Evolutionary conservation across 2,888 invertebrate species (phyloP).

Genomic region (Hypselothyrea guttata): DNA sequence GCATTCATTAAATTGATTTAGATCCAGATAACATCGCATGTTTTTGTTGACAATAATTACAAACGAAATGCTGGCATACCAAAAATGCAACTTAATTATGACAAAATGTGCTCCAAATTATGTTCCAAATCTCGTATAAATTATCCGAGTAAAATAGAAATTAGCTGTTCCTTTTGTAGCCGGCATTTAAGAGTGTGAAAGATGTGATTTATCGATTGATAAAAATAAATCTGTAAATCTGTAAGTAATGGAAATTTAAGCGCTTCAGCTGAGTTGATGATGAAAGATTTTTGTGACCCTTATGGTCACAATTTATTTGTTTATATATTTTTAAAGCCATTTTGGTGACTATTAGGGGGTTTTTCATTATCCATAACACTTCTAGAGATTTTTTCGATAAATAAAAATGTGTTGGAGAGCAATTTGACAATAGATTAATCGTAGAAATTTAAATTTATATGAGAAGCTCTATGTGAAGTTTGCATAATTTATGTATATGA

Average conservation of each 20-base stretch:
- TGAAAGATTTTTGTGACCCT: no score
- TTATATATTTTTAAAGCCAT: no score
- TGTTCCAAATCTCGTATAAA: conserved; percentile 30
- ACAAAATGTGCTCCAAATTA: conserved; percentile 41
- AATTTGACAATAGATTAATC: no score
- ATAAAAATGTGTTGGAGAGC: no score
- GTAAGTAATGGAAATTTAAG: background rate
- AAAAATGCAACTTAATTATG: conserved; percentile 44
- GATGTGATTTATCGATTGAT: conserved; percentile 9
- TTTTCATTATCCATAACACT: no score
- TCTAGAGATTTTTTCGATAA: no score
- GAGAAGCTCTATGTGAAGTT: no score
- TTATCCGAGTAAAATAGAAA: background rate
- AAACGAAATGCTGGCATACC: conserved; percentile 31
- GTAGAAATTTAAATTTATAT: no score
- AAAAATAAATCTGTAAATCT: conserved; percentile 4
- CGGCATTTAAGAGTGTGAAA: background rate
- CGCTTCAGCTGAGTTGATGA: conserved; percentile 2
- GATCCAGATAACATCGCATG: conserved; percentile 58
- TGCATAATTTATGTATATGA: no score
- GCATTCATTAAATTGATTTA: conserved; percentile 72
- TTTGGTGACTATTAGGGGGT: no score
- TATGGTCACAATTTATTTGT: no score
- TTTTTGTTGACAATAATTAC: conserved; percentile 55
- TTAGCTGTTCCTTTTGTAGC: background rate